phyloP scores from a whole-genome alignment of 2,797 vertebrate genomes.

The Alcedo quadribrachys region DNA sequence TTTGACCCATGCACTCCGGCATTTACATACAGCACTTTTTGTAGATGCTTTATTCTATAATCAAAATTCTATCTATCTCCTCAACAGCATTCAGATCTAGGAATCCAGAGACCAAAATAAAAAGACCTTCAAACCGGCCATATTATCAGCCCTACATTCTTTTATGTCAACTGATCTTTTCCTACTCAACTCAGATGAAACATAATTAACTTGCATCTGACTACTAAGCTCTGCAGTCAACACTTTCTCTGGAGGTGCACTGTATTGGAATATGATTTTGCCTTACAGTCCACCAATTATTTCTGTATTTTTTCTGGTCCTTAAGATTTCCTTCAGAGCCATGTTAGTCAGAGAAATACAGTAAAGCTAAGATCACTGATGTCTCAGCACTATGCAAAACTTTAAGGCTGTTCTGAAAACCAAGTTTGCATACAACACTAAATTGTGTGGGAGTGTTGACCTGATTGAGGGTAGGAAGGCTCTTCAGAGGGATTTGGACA shows the following conservation, averaged over 20 bases:
- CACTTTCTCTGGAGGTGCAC: neutral
- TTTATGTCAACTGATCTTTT: slow-evolving; percentile 19
- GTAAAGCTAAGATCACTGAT: neutral
- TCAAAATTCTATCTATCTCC: slow-evolving; percentile 42
- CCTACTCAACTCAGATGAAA: slow-evolving; percentile 18
- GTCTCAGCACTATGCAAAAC: neutral
- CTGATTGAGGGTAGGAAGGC: too few relatives aligned
- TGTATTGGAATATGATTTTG: neutral
- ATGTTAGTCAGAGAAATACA: neutral
- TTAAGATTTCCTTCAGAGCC: neutral
- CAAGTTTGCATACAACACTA: too few relatives aligned
- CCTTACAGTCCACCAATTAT: neutral
- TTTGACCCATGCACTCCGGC: slow-evolving; percentile 49
- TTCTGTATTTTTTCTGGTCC: neutral
- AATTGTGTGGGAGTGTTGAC: too few relatives aligned
- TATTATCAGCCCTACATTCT: neutral
- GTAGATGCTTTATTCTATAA: slow-evolving; percentile 30
- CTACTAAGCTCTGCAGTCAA: neutral
- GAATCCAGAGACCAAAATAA: neutral
- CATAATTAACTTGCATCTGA: neutral
- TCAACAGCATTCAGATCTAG: neutral
- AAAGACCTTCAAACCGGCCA: neutral
- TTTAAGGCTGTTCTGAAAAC: neutral
- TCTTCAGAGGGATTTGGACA: too few relatives aligned
- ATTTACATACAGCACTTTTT: slow-evolving; percentile 63